Percentiles rank a stretch among this genome's conserved stretches.
Conservation (phyloP, 2,888 invertebrate species). For the Pseudeuparius sepicola region DNA sequence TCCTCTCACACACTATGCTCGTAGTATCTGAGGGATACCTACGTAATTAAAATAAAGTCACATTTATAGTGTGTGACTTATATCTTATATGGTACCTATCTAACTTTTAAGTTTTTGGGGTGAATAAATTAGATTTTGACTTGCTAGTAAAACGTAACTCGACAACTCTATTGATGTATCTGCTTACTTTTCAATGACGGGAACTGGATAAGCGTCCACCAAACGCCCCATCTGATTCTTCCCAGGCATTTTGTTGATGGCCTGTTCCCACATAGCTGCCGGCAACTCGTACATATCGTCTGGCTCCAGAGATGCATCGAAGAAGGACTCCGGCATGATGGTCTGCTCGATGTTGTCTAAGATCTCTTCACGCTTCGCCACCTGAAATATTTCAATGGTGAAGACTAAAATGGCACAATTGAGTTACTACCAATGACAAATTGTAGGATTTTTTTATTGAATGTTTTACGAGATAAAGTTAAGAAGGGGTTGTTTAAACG, state of each 20-base stretch:
- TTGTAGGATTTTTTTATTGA: no score
- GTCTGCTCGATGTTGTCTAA: constrained; percentile 34
- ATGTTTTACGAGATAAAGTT: neutral
- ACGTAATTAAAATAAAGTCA: no score
- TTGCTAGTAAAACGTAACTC: no score
- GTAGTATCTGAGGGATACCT: no score
- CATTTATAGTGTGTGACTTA: no score
- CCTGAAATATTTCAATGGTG: constrained; percentile 20
- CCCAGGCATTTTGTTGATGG: constrained; percentile 34
- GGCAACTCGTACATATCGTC: constrained; percentile 34
- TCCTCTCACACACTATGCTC: no score
- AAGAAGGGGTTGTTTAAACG: no score
- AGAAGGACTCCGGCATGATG: constrained; percentile 31
- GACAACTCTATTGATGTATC: no score
- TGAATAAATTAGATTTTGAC: no score
- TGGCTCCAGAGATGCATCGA: constrained; percentile 30
- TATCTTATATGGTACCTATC: no score
- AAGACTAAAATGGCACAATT: neutral
- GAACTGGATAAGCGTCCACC: constrained; percentile 31
- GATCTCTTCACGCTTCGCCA: constrained; percentile 33
- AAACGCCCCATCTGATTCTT: constrained; percentile 31
- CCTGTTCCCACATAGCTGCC: constrained; percentile 37
- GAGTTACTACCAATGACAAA: no score
- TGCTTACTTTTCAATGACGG: constrained; percentile 32
- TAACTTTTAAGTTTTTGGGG: no score